These are phyloP conservation scores for Barypeithes pellucidus DNA, from an alignment of 2,888 invertebrate genomes.

Conservation along the genomic window DNA sequence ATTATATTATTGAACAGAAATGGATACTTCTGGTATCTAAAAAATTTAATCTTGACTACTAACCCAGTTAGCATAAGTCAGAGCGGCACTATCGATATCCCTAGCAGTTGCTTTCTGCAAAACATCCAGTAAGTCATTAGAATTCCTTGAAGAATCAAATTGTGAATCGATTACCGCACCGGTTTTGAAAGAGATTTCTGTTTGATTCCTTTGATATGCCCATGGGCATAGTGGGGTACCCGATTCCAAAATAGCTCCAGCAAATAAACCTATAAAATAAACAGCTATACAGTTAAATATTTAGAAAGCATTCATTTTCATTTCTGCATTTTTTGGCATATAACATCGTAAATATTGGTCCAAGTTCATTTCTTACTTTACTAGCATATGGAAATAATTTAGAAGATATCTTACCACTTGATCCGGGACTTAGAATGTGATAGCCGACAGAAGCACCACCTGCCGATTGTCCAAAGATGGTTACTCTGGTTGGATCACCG, in stretches of 20 bases:
- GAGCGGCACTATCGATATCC: constrained; percentile 34
- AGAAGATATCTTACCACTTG: constrained; percentile 22
- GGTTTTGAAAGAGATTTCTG: constrained; percentile 38
- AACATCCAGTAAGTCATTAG: constrained; percentile 16
- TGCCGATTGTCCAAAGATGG: constrained; percentile 46
- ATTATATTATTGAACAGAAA: no score
- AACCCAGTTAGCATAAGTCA: constrained; percentile 25
- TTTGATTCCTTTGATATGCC: constrained; percentile 50
- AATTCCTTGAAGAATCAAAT: constrained; percentile 28
- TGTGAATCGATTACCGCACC: constrained; percentile 30
- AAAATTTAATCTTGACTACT: background rate
- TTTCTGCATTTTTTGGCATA: no score
- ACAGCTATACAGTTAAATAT: no score
- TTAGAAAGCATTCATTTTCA: no score
- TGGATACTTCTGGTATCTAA: no score
- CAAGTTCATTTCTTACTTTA: no score
- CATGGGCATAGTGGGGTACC: constrained; percentile 38
- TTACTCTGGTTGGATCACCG: constrained; percentile 40
- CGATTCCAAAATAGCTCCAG: constrained; percentile 41
- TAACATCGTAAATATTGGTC: no score
- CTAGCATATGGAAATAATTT: no score
- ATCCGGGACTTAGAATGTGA: constrained; percentile 38
- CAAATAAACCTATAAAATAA: constrained; percentile 43
- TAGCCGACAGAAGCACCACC: constrained; percentile 48
- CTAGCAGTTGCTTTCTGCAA: constrained; percentile 32